Evolutionary conservation across 2,113 vertebrate species (phyloP).

Genomic region (Muntiacus muntjak): DNA sequence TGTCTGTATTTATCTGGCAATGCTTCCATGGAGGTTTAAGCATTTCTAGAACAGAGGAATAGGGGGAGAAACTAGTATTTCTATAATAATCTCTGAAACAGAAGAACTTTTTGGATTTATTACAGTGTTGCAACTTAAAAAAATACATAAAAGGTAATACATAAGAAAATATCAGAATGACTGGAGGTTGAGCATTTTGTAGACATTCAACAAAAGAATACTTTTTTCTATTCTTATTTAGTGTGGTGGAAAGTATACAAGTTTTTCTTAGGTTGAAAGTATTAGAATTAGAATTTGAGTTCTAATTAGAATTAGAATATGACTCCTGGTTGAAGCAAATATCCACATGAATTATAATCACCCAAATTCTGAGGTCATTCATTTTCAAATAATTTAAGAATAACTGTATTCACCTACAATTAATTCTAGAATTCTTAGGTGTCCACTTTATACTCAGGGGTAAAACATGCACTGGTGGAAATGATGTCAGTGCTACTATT

Average conservation of each 20-base stretch:
- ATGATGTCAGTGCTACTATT: background rate
- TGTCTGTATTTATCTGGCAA: background rate
- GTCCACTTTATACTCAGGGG: background rate
- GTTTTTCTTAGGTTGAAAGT: background rate
- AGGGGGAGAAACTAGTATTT: background rate
- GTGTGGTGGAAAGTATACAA: background rate
- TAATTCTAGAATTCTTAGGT: background rate
- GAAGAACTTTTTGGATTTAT: background rate
- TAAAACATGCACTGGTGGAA: background rate
- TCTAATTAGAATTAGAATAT: background rate
- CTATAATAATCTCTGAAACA: background rate
- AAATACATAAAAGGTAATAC: background rate
- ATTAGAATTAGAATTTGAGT: background rate
- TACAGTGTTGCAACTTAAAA: background rate
- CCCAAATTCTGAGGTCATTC: background rate
- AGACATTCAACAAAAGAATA: background rate
- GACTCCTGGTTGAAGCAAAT: background rate
- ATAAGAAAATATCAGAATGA: background rate
- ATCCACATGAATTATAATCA: background rate
- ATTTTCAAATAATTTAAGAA: background rate
- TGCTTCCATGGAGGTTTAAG: background rate
- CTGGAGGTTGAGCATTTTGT: background rate
- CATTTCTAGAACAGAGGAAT: background rate
- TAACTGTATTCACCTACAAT: background rate
- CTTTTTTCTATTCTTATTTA: background rate